A percentile compares a stretch with the other conserved stretches of the same genome.
Evolutionary conservation across 2,888 invertebrate species (phyloP).

Genomic region (Trichopria drosophilae): DNA sequence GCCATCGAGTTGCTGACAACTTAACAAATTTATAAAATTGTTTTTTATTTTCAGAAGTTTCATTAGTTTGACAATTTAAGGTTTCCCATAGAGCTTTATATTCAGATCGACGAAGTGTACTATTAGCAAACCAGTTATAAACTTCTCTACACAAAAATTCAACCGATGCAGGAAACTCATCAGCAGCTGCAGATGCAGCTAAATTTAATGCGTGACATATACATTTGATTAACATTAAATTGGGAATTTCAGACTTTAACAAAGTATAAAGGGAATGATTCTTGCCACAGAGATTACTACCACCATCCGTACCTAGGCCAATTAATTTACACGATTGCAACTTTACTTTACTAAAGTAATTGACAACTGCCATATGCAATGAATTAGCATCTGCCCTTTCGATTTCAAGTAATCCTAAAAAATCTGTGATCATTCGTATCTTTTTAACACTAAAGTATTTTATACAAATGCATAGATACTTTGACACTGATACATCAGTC

Average conservation of each 20-base stretch:
- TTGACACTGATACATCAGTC: constrained; percentile 28
- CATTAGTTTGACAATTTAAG: constrained; percentile 15
- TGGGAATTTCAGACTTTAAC: constrained; percentile 32
- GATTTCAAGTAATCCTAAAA: constrained; percentile 24
- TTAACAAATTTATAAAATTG: constrained; percentile 29
- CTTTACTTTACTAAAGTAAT: constrained; percentile 4
- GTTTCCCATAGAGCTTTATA: constrained; percentile 32
- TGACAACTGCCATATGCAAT: not conserved
- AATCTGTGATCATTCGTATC: constrained; percentile 26
- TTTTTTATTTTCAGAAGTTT: constrained; percentile 8
- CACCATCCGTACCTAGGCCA: constrained; percentile 41
- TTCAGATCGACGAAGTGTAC: constrained; percentile 26
- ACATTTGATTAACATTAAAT: constrained; percentile 34
- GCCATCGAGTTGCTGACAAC: constrained; percentile 29
- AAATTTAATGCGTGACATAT: constrained; percentile 34
- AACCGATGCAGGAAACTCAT: constrained; percentile 31
- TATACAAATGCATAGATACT: constrained; percentile 32
- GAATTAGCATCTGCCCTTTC: constrained; percentile 13
- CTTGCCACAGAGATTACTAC: constrained; percentile 35
- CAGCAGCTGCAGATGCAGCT: constrained; percentile 12
- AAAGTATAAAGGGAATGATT: constrained; percentile 37
- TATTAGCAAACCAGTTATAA: constrained; percentile 34
- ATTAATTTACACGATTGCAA: constrained; percentile 30
- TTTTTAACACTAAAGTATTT: constrained; percentile 31
- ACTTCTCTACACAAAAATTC: constrained; percentile 36